phyloP scores from a whole-genome alignment of 2,888 invertebrate genomes.

The Luperina nickerlii region DNA sequence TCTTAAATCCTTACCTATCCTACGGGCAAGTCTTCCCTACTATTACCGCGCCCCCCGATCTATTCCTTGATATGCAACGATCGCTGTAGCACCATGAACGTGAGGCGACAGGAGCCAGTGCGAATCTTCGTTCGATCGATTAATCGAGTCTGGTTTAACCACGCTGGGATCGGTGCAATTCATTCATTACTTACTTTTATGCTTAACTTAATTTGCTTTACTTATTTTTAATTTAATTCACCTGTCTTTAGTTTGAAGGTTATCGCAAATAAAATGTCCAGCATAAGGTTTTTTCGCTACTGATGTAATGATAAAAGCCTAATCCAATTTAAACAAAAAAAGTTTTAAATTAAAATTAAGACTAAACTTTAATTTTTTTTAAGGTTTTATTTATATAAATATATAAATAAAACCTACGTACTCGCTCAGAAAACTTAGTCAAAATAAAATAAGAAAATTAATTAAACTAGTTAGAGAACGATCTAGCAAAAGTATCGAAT shows the following conservation, averaged over 20 bases:
- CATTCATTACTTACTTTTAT: no score
- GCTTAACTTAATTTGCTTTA: no score
- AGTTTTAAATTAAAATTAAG: constrained; percentile 22
- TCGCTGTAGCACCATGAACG: no score
- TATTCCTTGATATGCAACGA: no score
- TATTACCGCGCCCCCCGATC: no score
- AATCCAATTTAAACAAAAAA: constrained; percentile 8
- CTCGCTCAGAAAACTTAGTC: constrained; percentile 5
- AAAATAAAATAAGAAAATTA: constrained; percentile 40
- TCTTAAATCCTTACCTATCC: no score
- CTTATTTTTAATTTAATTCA: no score
- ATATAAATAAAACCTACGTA: constrained; percentile 28
- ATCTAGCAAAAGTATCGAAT: constrained; percentile 40
- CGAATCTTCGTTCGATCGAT: no score
- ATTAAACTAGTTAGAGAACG: constrained; percentile 32
- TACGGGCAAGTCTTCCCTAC: no score
- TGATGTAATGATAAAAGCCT: not conserved
- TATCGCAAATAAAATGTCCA: not conserved
- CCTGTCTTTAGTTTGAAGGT: not conserved
- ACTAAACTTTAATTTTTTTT: constrained; percentile 17
- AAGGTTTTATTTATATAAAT: constrained; percentile 28
- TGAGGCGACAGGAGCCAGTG: no score
- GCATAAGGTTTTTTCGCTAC: not conserved
- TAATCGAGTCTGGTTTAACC: no score
- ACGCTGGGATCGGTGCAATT: no score